Conservation (phyloP, 2,888 invertebrate genomes). For the Lepas anatifera region DNA sequence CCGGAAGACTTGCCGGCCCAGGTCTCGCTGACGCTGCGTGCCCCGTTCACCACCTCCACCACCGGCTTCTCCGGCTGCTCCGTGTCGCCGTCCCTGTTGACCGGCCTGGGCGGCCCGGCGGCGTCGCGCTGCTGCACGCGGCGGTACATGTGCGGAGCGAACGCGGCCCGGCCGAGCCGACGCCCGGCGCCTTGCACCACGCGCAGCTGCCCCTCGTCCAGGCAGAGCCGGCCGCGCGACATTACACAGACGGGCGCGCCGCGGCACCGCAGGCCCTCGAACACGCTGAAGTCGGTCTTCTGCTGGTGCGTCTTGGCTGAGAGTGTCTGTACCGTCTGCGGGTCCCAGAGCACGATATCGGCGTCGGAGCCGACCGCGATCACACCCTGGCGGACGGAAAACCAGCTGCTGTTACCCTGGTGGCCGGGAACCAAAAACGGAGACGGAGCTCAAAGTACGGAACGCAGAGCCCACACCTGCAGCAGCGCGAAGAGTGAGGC, state of each 20-base stretch:
- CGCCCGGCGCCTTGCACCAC: slow-evolving; percentile 81
- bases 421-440: no score
- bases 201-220: slow-evolving; percentile 74
- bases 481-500: no score
- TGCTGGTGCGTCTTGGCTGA: no score
- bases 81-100: neutral
- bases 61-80: neutral
- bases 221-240: slow-evolving; percentile 67
- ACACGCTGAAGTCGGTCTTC: slow-evolving; percentile 63
- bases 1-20: neutral
- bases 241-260: slow-evolving; percentile 89
- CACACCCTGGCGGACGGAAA: slow-evolving; percentile 50
- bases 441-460: no score
- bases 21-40: neutral
- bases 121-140: neutral
- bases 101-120: neutral
- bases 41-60: neutral
- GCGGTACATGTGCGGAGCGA: slow-evolving; percentile 56
- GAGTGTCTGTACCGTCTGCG: slow-evolving; percentile 45
- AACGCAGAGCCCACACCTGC: no score
- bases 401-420: no score
- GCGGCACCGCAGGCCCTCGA: slow-evolving; percentile 71
- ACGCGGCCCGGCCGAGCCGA: slow-evolving; percentile 64
- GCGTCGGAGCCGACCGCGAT: slow-evolving; percentile 89
- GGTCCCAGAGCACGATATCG: slow-evolving; percentile 94